These are phyloP conservation scores for Hyalella azteca DNA, from an alignment of 2,888 invertebrate genomes.

Conservation along the genomic window DNA sequence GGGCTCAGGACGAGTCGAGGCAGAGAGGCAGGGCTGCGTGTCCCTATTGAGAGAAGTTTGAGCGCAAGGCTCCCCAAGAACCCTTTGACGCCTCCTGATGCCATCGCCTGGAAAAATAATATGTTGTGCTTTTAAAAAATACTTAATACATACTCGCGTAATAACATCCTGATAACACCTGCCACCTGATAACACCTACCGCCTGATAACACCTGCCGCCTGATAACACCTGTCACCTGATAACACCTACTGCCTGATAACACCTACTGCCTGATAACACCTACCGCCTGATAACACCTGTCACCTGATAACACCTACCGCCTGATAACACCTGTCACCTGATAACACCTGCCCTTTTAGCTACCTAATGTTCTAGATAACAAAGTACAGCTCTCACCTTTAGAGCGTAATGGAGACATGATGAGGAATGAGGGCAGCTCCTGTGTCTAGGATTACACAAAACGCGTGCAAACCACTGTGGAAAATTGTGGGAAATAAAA, in stretches of 20 bases:
- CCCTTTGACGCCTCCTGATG: not conserved
- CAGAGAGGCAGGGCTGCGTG: constrained; percentile 68
- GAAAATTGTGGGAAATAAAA: not conserved
- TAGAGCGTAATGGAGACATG: not conserved
- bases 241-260: not conserved
- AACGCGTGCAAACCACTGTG: not conserved
- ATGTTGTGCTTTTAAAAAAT: not conserved
- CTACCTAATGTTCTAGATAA: not conserved
- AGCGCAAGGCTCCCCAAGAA: constrained; percentile 70
- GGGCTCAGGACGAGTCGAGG: constrained; percentile 68
- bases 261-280: not conserved
- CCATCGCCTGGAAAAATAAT: not conserved
- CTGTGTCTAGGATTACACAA: not conserved
- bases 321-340: not conserved
- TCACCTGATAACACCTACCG: not conserved
- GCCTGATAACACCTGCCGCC: not conserved
- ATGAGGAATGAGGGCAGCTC: constrained; percentile 17
- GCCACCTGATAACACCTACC: not conserved
- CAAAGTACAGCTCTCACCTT: not conserved
- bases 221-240: not conserved
- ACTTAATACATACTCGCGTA: not conserved
- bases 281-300: not conserved
- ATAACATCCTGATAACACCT: not conserved
- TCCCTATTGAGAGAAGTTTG: constrained; percentile 70
- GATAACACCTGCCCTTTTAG: not conserved